Evolutionary conservation across 2,888 invertebrate species (phyloP).

Genomic region (Tetranychus piercei): DNA sequence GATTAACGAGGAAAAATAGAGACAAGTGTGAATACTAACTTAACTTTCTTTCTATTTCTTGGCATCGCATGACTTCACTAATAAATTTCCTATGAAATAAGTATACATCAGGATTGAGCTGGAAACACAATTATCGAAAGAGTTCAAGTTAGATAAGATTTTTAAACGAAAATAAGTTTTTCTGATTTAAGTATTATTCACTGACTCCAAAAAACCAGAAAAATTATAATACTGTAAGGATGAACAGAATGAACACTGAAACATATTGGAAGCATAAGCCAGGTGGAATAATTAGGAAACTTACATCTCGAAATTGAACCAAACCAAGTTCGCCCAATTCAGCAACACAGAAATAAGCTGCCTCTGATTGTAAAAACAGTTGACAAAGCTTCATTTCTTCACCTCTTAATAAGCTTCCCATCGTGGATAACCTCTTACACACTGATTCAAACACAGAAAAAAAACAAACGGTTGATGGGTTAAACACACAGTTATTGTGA

Average conservation of each 20-base stretch:
- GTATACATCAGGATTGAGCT: constrained; percentile 23
- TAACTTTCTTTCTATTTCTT: constrained; percentile 23
- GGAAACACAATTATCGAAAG: not conserved
- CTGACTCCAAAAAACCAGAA: not conserved
- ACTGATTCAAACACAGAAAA: not conserved
- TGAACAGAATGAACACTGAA: not conserved
- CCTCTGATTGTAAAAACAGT: constrained; percentile 85
- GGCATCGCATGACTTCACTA: constrained; percentile 23
- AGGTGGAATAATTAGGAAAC: constrained; percentile 32
- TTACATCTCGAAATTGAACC: constrained; percentile 87
- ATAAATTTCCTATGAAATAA: constrained; percentile 24
- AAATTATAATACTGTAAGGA: not conserved
- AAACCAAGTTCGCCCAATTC: constrained; percentile 82
- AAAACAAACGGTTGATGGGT: not conserved
- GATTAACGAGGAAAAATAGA: not conserved
- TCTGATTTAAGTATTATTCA: too few species aligned
- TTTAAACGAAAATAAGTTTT: too few species aligned
- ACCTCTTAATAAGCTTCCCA: constrained; percentile 80
- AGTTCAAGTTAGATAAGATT: not conserved
- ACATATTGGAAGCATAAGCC: not conserved
- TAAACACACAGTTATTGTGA: not conserved
- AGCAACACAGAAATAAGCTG: constrained; percentile 78
- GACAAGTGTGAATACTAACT: constrained; percentile 9
- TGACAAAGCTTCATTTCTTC: constrained; percentile 97
- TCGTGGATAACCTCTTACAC: constrained; percentile 29